Evolutionary conservation across 1,140 invertebrate genomes (phyloP).

Genomic region (Bombus huntii): DNA sequence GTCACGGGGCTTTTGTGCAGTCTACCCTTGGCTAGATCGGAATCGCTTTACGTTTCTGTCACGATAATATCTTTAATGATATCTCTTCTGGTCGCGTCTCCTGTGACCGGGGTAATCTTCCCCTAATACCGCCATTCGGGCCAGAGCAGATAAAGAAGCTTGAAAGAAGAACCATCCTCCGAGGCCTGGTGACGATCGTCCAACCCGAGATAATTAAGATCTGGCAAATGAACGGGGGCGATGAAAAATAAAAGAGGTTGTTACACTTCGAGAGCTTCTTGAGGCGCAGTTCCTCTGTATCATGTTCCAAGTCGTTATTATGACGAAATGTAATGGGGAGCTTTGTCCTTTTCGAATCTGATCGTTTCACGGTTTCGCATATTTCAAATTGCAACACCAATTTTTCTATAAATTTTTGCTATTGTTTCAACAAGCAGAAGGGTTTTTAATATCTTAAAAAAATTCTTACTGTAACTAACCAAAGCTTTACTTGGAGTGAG

Average conservation of each 20-base stretch:
- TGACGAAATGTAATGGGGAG: too few relatives aligned
- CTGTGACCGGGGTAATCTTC: slow-evolving; percentile 5
- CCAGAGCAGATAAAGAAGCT: not conserved
- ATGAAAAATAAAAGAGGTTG: not conserved
- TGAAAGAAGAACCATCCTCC: not conserved
- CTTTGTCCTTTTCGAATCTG: not conserved
- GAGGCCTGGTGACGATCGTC: not conserved
- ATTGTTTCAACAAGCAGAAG: too few relatives aligned
- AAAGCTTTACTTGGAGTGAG: too few relatives aligned
- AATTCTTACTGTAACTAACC: too few relatives aligned
- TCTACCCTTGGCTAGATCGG: not conserved
- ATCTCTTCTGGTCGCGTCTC: slow-evolving; percentile 14
- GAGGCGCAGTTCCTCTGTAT: not conserved
- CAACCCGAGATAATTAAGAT: not conserved
- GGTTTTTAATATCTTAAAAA: too few relatives aligned
- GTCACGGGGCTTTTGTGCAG: slow-evolving; percentile 31
- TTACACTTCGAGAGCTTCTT: not conserved
- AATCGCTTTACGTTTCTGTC: slow-evolving; percentile 22
- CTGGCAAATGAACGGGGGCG: not conserved
- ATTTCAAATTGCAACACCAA: too few relatives aligned
- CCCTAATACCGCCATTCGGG: slow-evolving; percentile 16
- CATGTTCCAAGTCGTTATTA: not conserved
- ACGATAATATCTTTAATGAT: slow-evolving; percentile 34
- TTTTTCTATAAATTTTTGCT: too few relatives aligned
- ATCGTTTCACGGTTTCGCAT: not conserved